Base-by-base conservation (phyloP, 2,113 vertebrate species). In the Aldabrachelys gigantea region DNA sequence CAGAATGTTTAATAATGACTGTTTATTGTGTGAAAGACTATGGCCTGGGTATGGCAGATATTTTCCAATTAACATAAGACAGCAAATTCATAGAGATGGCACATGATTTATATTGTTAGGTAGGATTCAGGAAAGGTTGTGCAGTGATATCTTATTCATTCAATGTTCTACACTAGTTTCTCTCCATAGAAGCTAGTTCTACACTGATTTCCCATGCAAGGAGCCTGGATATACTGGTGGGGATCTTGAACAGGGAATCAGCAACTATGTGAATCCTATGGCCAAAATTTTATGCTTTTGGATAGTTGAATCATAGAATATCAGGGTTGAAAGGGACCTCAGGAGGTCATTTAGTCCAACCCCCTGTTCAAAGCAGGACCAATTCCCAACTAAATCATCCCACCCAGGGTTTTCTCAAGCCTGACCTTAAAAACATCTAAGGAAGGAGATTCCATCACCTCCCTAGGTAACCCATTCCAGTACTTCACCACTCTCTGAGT, bases 11-110 rank as follows among this genome's bases (percentile, higher is more conserved):
- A 29, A 7, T 24, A 24, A 10, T 0, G 22, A 1, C 21, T 12
- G 9, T 62, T 14, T 0, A 6, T 2, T 25, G 11, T 1, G 17
- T 2, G 22, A 49, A 29, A 59, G 29, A 13, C 53, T 19, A 11
- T 1, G 0, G 5, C 31, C 59, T 11, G 7, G 2, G 27, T 72
- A n/a, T 5, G 10, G 19, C 65, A 72, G 19, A 38, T 72, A 16
- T 69, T 72, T 72, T 6, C 81, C 81, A 1, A 19, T 1, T n/a
- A 1, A 17, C 3, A 6, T 0, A 21, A 27, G 22, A 24, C 13
- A 52, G 78, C 24, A 16, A 44, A 14, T 13, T 57, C 35, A 38
- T 31, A 1, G 0, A 0, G 4, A 1, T 1, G 9, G 24, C 2
- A 1, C 24, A 14, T 17, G 13, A 2, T 8, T 27, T 2, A 27